Evolutionary conservation across 2,888 invertebrate species (phyloP), one percentile per base, ranked within the genome.

Genomic region (Pseudococcus longispinus): DNA sequence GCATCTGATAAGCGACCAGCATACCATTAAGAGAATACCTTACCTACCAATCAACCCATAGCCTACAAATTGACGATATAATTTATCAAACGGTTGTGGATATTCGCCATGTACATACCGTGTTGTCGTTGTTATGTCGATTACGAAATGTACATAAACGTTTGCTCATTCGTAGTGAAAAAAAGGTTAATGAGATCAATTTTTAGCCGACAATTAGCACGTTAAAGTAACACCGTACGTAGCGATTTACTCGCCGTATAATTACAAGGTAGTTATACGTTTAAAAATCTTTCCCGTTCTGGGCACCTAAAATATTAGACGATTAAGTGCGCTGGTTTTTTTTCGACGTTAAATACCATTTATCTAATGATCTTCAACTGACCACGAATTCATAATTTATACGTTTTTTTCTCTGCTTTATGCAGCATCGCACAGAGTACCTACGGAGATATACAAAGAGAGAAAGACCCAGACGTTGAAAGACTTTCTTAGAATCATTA

Each of bases 181-280:
- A 80, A 80, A 80, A 80, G 77, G 77, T 80, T 80, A 80, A 80
- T 80, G 42, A 80, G 77, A 80, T 80, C 77, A 80, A 42, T 80
- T 80, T 80, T 80, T 80, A 80, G 77, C 20, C 77, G n/a, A 42
- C 77, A 80, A 80, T 80, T 80, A 80, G 37, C 20, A 9, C 42
- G 77, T 42, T 80, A 42, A 80, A 8, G 42, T 42, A 42, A 80
- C 77, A 42, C 42, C 20, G 77, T 23, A 15, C 15, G 42, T 15
- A 32, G 32, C 29, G 8, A 32, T 70, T 29, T 29, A 70, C 29
- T 13, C 70, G 70, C 29, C 4, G 5, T 60, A 70, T 80, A 80
- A 80, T 80, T 80, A 80, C 77, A 37, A 80, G 20, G 77, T 80
- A 80, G 37, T 80, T 80, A 80, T 80, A 42, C 42, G 32, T 37